Evolutionary conservation across 2,797 vertebrate genomes (phyloP).

Genomic region (Enteromius anoplus): DNA sequence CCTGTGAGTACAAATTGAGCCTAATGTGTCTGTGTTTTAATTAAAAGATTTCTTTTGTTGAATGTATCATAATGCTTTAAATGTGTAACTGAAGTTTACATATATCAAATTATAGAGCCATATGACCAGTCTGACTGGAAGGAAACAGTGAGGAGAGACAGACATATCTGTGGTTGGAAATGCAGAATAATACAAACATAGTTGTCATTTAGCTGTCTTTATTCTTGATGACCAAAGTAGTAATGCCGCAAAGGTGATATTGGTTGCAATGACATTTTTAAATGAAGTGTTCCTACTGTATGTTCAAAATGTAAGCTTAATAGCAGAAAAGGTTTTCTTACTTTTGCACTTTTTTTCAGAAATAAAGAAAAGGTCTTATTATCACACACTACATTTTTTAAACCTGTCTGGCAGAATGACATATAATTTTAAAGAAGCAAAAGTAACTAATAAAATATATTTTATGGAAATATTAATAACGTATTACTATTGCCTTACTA

Average conservation of each 20-base stretch:
- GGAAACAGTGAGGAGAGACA: no score
- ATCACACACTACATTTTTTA: slow-evolving; percentile 42
- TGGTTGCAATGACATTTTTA: slow-evolving; percentile 19
- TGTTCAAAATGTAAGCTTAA: neutral
- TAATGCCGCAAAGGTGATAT: neutral
- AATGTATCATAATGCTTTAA: neutral
- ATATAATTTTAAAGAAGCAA: slow-evolving; percentile 19
- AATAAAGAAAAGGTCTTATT: slow-evolving; percentile 15
- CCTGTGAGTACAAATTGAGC: slow-evolving; percentile 18
- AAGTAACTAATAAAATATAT: neutral
- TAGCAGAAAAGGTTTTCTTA: no score
- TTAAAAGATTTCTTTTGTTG: neutral
- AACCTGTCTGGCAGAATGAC: slow-evolving; percentile 44
- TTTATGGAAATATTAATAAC: neutral
- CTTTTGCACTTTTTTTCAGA: no score
- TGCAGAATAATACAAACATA: neutral
- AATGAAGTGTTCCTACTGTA: neutral
- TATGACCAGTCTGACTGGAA: slow-evolving; percentile 35
- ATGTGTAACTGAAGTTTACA: slow-evolving; percentile 17
- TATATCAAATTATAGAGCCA: slow-evolving; percentile 24
- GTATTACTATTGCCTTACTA: neutral
- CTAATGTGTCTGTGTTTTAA: slow-evolving; percentile 34
- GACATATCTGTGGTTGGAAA: no score
- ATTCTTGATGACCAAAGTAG: neutral
- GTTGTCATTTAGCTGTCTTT: neutral